phyloP scores from a whole-genome alignment of 1,140 invertebrate genomes.

The Drosophila azteca region DNA sequence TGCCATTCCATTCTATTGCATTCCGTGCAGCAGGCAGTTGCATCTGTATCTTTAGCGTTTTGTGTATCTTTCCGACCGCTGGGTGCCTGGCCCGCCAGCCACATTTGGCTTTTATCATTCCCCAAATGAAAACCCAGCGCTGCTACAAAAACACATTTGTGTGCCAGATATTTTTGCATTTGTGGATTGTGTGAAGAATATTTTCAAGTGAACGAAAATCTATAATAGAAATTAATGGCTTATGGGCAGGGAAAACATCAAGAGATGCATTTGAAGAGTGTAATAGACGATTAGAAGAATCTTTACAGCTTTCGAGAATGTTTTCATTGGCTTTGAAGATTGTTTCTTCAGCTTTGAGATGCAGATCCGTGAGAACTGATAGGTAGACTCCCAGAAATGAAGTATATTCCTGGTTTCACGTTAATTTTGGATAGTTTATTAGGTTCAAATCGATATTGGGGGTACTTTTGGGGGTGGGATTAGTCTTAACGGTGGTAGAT shows the following conservation, averaged over 20 bases:
- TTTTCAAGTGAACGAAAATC: constrained; percentile 5
- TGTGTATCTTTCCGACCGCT: too few relatives aligned
- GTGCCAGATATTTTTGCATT: constrained; percentile 26
- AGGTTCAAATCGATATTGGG: not conserved
- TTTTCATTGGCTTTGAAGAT: too few relatives aligned
- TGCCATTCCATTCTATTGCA: constrained; percentile 11
- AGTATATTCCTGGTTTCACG: not conserved
- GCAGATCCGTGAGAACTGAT: not conserved
- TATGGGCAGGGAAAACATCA: not conserved
- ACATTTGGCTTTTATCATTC: constrained; percentile 70
- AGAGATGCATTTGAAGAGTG: not conserved
- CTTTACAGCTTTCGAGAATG: too few relatives aligned
- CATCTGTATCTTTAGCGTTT: constrained; percentile 23
- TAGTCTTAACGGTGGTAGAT: constrained; percentile 17
- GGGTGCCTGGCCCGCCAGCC: constrained; percentile 39
- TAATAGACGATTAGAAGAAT: not conserved
- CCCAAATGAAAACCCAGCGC: constrained; percentile 1
- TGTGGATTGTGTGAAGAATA: constrained; percentile 29
- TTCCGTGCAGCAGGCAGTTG: not conserved
- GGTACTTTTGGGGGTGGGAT: too few relatives aligned
- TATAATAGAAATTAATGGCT: constrained; percentile 10
- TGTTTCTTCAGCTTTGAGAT: not conserved
- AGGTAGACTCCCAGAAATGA: not conserved
- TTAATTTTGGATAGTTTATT: constrained; percentile 1
- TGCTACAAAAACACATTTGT: constrained; percentile 27